Evolutionary conservation across 2,113 vertebrate species (phyloP), one percentile per base, ranked within the genome.

Genomic region (Calyptomena viridis): DNA sequence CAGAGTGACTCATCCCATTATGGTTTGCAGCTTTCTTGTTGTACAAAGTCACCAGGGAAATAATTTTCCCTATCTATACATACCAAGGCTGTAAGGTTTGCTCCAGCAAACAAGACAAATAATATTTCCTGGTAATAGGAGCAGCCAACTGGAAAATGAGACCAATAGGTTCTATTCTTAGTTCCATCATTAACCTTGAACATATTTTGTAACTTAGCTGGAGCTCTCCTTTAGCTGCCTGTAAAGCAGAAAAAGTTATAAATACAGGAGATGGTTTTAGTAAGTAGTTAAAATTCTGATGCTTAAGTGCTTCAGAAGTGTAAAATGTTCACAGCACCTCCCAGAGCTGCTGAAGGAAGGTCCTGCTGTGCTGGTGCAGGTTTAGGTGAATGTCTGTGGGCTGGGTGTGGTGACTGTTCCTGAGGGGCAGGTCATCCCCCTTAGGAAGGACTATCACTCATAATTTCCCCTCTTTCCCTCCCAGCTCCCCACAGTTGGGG

Each of bases 1-100:
- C 76, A 66, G 79, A 73, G 92, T 97, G 97, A 97, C 94, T 97
- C 97, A 97, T 95, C 95, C 96, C 4, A 20, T 91, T 92, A 40
- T 93, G 87, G 94, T 83, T 93, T 46, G 96, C 93, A 95, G 89
- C 96, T 94, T 79, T 94, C 96, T 95, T 94, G 82, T 92, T 93
- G 94, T 89, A 73, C 88, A 87, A 85, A 95, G 93, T 86, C 91
- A 94, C 91, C 10, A 27, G 95, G 95, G 96, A 97, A 96, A 96
- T 92, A 78, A 95, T 94, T 94, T 90, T 89, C 95, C 80, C 55
- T 92, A 88, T 94, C 96, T 95, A 58, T 95, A 95, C 17, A 30
- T 93, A 91, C 84, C 86, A 64, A 88, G 93, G 88, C 88, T 87
- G 64, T 39, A 84, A 81, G 88, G 77, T 68, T 90, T 97, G 92